Base-by-base conservation (phyloP, 2,113 vertebrate genomes). In the Mus musculus region DNA sequence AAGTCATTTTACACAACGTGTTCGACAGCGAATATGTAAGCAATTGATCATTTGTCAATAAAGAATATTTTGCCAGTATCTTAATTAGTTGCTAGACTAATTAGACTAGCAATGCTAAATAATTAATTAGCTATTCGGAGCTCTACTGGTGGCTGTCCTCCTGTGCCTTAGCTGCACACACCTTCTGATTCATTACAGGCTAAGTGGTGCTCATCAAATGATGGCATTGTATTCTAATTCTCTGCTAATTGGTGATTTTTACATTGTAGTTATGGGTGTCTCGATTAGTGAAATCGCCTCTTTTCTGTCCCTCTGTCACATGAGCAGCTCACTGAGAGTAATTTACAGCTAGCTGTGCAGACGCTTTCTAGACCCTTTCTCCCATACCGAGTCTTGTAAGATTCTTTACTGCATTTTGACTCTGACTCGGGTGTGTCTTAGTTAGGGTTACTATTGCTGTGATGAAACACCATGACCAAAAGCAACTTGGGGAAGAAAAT, bases 101-200 rank as follows among this genome's bases (percentile, higher is more conserved):
- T 71, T 96, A 84, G 86, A 67, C 59, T 63, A 46, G 76, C 59
- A 46, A 46, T 94, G 63, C 72, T 95, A 89, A 90, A 71, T 94
- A 91, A 91, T 85, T 69, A 92, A 88, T 61, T 61, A 95, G 75
- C 71, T 81, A 72, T 46, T 75, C 61, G 49, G 80, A 69, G 46
- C 22, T 1, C 7, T 69, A n/a, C 16, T 73, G 8, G n/a, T 63
- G 73, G 52, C 3, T 12, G 10, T 84, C 78, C 73, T 88, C 36
- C 46, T 52, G 84, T 46, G 73, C 36, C n/a, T 76, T 39, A 54
- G 73, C 42, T 20, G 26, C 3, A 19, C 19, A 33, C 56, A 26
- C 26, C 71, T 93, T 91, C 67, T 94, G 95, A 96, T 81, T 96
- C 93, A 92, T 86, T 89, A 72, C 89, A 96, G 72, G 91, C 73